Percentiles rank a stretch among this genome's conserved stretches.
Conservation (phyloP, 2,113 vertebrate genomes). For the Pseudopipra pipra region DNA sequence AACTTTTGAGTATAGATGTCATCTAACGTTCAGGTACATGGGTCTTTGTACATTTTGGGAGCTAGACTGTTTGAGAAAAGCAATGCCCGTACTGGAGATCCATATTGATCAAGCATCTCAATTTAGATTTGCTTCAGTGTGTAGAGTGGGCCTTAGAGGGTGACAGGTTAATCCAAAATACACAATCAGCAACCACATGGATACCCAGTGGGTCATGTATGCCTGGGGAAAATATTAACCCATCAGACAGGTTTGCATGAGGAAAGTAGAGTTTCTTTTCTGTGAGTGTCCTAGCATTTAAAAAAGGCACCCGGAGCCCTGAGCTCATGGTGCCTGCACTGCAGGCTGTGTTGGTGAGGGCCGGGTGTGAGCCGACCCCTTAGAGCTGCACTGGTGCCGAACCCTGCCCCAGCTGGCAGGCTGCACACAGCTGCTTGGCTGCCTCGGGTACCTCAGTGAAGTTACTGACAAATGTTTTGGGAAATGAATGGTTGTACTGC, state of each 20-base stretch:
- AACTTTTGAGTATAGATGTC: neutral
- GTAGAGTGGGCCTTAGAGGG: neutral
- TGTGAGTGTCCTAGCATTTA: neutral
- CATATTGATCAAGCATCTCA: neutral
- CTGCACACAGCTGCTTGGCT: neutral
- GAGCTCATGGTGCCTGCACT: rapidly evolving
- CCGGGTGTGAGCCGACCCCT: neutral
- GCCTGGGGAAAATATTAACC: neutral
- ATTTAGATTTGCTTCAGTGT: neutral
- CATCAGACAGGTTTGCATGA: neutral
- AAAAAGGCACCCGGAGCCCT: neutral
- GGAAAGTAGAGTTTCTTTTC: neutral
- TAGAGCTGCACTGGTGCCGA: neutral
- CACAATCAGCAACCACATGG: neutral
- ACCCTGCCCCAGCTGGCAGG: neutral
- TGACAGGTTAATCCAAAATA: neutral
- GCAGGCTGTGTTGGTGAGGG: neutral
- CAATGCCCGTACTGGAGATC: neutral
- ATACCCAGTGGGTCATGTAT: rapidly evolving
- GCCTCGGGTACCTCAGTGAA: neutral
- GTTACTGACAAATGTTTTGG: neutral
- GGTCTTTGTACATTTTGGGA: neutral
- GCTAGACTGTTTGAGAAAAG: neutral
- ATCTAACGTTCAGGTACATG: neutral
- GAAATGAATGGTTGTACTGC: neutral